A percentile compares a stretch with the other conserved stretches of the same genome.
Evolutionary conservation across 2,113 vertebrate genomes (phyloP).

Genomic region (Corvus moneduloides): DNA sequence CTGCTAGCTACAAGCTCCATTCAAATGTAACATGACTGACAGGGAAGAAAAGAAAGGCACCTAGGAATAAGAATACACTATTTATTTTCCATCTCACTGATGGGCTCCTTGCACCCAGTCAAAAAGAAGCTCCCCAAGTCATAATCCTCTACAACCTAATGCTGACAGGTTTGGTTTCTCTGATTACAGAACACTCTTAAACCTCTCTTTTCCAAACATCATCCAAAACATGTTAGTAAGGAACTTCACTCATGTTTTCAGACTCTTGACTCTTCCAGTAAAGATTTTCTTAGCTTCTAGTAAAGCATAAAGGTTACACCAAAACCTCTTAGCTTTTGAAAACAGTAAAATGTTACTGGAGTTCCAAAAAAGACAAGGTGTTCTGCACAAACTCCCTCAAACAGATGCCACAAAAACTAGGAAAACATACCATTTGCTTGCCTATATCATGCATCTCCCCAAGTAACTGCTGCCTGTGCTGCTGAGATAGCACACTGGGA

Average conservation of each 20-base stretch:
- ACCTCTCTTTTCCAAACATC: neutral
- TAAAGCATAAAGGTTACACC: neutral
- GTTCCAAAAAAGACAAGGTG: neutral
- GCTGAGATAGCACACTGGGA: neutral
- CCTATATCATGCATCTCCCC: neutral
- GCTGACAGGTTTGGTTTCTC: neutral
- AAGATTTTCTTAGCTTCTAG: neutral
- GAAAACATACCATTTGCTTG: neutral
- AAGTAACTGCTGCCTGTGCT: neutral
- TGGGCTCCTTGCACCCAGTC: accelerated
- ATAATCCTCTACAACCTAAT: neutral
- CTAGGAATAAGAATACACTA: neutral
- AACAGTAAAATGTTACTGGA: neutral
- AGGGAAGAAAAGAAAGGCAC: neutral
- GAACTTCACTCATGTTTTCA: neutral
- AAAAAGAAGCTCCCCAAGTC: neutral
- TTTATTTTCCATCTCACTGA: neutral
- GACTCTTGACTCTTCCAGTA: neutral
- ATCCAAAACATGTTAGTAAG: neutral
- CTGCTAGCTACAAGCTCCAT: neutral
- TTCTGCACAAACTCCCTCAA: neutral
- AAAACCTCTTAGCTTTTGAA: neutral
- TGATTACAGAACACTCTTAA: neutral
- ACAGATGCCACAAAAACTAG: neutral
- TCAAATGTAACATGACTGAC: neutral